Base-by-base conservation (phyloP, 2,888 invertebrate genomes). In the Argyresthia goedartella region DNA sequence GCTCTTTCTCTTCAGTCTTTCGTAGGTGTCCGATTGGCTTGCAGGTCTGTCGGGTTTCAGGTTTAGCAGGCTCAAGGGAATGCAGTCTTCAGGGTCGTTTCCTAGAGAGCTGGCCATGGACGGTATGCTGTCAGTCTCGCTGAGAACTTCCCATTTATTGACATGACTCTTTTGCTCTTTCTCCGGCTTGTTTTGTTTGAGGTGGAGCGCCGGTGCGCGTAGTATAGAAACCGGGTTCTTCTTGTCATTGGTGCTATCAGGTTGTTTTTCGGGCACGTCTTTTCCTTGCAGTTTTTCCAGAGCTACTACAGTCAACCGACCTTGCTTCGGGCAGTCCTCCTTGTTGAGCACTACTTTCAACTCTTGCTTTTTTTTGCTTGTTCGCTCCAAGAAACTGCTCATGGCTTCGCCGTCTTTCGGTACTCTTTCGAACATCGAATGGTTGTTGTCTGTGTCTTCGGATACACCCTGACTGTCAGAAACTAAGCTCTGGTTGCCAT, bases 381-480 rank as follows among this genome's bases (percentile, higher is more conserved):
- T 90, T 13, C 92, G 79, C 65, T 92, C 89, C 53, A 92, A 76
- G 69, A 92, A 92, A 56, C 88, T 89, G 44, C 88, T 89, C 59
- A 89, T 89, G 43, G 91, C 89, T 73, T 92, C 92, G 1, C 92
- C 92, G 49, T 89, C 85, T 71, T 90, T 89, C 0, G 92, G 92
- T 16, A 92, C 92, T 56, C 92, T 88, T 66, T 92, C 92, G 62
- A 91, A 92, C 1, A 74, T 82, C 39, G 87, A 85, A 59, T 76
- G 9, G 48, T 51, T 77, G 57, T 73, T 74, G 57, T 85, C 85
- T 39, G 82, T 82, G 57, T 84, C 72, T 57, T 68, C 81, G 6
- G 81, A 82, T 15, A 79, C 80, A 43, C 77, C 62, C 55, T 80
- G 74, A 60, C 69, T 75, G 44, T 81, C 84, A 6, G 80, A 80